phyloP scores from a whole-genome alignment of 2,797 vertebrate genomes.

The Neosalanx taihuensis region DNA sequence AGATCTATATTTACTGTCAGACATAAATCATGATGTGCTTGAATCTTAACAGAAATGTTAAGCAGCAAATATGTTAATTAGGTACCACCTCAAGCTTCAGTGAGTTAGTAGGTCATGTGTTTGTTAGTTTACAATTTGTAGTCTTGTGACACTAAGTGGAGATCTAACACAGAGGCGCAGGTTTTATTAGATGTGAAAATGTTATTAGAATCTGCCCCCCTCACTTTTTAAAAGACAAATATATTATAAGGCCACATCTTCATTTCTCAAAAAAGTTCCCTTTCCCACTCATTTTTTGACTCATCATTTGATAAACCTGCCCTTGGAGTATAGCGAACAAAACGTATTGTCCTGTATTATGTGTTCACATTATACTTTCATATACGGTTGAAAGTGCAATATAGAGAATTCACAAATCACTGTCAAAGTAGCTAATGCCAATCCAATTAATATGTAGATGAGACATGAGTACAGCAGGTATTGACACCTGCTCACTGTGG shows the following conservation, averaged over 20 bases:
- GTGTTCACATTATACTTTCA: slow-evolving; percentile 38
- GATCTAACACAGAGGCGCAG: slow-evolving; percentile 47
- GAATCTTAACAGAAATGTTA: slow-evolving; percentile 65
- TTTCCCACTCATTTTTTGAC: slow-evolving; percentile 47
- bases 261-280: slow-evolving; percentile 45
- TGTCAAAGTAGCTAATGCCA: slow-evolving; percentile 46
- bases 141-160: slow-evolving; percentile 72
- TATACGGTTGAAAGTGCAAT: slow-evolving; percentile 54
- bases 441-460: no score
- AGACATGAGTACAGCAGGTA: slow-evolving; percentile 44
- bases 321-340: no score
- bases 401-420: slow-evolving; percentile 46
- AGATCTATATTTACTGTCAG: slow-evolving; percentile 51
- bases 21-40: slow-evolving; percentile 63
- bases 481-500: slow-evolving; percentile 67
- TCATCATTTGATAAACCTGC: no score
- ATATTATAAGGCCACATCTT: no score
- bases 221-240: no score
- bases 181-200: no score
- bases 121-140: slow-evolving; percentile 70
- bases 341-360: no score
- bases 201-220: no score
- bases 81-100: slow-evolving; percentile 66
- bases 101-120: slow-evolving; percentile 74
- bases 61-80: slow-evolving; percentile 75